phyloP scores from a whole-genome alignment of 2,113 vertebrate genomes.

The Marcusenius ussheri region DNA sequence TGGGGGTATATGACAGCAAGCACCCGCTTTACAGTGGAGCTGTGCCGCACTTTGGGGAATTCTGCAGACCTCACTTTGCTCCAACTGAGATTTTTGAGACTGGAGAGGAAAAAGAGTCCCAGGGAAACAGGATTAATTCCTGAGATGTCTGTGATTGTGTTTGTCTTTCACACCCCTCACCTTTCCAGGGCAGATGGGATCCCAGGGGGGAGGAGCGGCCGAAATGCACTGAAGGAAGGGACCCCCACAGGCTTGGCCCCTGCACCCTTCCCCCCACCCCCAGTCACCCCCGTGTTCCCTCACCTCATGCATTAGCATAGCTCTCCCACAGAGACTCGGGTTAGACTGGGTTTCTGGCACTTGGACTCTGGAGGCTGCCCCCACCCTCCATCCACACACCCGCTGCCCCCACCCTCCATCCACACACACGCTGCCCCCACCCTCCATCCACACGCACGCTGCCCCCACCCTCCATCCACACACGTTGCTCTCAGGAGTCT shows the following conservation, averaged over 20 bases:
- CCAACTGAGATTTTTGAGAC: background rate
- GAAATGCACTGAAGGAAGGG: background rate
- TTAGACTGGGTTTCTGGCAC: background rate
- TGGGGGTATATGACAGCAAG: background rate
- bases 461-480: background rate
- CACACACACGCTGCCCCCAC: too few species aligned
- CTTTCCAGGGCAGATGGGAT: slow-evolving; percentile 17
- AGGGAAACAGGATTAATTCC: background rate
- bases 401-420: too few species aligned
- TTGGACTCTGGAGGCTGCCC: background rate
- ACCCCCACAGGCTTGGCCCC: background rate
- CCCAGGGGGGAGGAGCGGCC: background rate
- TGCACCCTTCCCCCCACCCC: background rate
- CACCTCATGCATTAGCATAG: slow-evolving; percentile 14
- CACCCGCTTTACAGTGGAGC: background rate
- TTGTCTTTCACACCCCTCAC: slow-evolving; percentile 14
- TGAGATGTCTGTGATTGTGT: slow-evolving; percentile 16
- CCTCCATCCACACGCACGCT: background rate
- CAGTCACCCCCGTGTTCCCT: background rate
- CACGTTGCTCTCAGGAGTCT: background rate
- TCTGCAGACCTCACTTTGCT: background rate
- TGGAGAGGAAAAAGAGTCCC: background rate
- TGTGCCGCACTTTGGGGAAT: background rate
- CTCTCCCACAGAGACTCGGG: background rate
- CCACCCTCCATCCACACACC: background rate